Conservation (phyloP, 2,888 invertebrate genomes). For the Copidosoma aretas region DNA sequence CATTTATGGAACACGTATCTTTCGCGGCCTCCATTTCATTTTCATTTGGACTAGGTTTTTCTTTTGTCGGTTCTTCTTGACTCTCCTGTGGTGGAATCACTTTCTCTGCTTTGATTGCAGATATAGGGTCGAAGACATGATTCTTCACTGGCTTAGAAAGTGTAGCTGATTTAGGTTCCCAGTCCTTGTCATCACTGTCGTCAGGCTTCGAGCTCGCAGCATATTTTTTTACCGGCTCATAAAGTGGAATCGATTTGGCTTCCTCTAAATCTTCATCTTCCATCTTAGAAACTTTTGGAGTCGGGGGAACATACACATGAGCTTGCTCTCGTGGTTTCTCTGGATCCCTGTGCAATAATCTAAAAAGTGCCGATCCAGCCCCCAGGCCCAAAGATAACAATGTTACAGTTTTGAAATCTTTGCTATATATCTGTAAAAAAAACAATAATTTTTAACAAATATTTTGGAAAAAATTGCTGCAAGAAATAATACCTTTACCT, state of each 20-base stretch:
- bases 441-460: background rate
- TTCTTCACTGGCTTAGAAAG: slow-evolving; percentile 5
- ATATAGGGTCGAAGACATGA: slow-evolving; percentile 24
- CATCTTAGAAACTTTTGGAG: slow-evolving; percentile 40
- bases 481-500: slow-evolving; percentile 46
- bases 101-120: slow-evolving; percentile 21
- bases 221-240: no score
- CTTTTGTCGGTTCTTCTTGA: slow-evolving; percentile 7
- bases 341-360: slow-evolving; percentile 72
- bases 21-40: background rate
- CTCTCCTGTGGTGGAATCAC: background rate
- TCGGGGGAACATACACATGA: slow-evolving; percentile 70
- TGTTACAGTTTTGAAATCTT: slow-evolving; percentile 71
- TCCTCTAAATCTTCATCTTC: no score
- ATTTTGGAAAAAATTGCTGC: background rate
- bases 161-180: slow-evolving; percentile 8
- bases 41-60: slow-evolving; percentile 6
- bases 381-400: slow-evolving; percentile 80
- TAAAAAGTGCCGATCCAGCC: slow-evolving; percentile 77
- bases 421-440: slow-evolving; percentile 68
- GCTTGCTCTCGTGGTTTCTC: slow-evolving; percentile 74
- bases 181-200: slow-evolving; percentile 27
- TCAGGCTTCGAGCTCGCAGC: slow-evolving; percentile 24
- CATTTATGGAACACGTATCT: background rate
- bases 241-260: no score